Evolutionary conservation across 2,113 vertebrate species (phyloP).

Genomic region (Aegypius monachus): DNA sequence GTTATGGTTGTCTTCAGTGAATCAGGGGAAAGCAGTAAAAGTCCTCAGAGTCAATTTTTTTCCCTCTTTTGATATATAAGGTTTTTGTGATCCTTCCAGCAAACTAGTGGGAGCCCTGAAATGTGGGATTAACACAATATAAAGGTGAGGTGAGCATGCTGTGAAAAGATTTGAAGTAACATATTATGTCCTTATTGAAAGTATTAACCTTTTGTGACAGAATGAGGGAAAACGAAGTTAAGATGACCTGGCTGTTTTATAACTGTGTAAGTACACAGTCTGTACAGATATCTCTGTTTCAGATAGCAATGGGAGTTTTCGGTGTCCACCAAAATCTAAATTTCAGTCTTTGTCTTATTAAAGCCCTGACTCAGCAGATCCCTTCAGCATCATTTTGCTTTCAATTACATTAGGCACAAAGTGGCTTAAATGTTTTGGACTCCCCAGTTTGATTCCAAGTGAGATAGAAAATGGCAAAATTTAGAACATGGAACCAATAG

Average conservation of each 20-base stretch:
- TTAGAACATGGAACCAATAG: constrained; percentile 8
- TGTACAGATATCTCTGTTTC: background rate
- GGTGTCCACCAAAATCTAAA: background rate
- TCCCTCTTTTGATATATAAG: background rate
- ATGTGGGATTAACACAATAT: background rate
- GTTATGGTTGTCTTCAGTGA: background rate
- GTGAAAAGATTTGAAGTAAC: background rate
- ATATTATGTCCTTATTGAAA: background rate
- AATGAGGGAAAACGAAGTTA: background rate
- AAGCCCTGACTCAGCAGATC: constrained; percentile 20
- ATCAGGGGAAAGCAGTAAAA: background rate
- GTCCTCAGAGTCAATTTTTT: background rate
- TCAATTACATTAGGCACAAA: background rate
- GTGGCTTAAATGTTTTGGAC: background rate
- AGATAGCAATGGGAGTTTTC: background rate
- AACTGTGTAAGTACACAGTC: background rate
- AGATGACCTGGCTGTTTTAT: background rate
- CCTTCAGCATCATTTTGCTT: background rate
- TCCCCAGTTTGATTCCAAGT: constrained; percentile 3
- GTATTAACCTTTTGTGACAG: background rate
- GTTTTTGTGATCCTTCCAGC: background rate
- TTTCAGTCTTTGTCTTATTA: background rate
- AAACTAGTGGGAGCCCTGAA: background rate
- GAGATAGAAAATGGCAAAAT: constrained; percentile 4
- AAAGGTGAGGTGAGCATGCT: background rate